Evolutionary conservation across 92 coral and sea anemone species (phyloP).

Genomic region (Porites divaricata): DNA sequence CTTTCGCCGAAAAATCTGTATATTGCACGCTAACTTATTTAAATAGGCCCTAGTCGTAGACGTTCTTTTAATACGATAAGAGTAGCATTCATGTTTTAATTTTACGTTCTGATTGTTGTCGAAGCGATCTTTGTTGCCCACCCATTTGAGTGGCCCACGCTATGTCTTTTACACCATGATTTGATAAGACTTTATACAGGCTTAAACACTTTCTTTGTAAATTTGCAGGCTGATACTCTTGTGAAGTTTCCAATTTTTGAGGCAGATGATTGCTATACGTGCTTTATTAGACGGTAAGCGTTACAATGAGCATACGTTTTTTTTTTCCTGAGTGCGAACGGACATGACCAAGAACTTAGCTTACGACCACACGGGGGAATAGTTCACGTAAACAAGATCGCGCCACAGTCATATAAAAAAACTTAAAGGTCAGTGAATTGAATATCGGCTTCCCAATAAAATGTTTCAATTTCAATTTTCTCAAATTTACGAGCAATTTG

Average conservation of each 20-base stretch:
- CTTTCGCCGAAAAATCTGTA: conserved; percentile 70
- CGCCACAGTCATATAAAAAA: not conserved
- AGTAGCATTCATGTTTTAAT: not conserved
- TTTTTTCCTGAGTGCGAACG: not conserved
- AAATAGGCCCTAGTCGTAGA: conserved; percentile 7
- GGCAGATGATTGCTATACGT: conserved; percentile 20
- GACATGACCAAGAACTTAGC: not conserved
- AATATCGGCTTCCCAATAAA: conserved; percentile 10
- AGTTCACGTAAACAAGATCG: conserved; percentile 1
- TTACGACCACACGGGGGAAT: not conserved
- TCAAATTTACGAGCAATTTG: conserved; percentile 33
- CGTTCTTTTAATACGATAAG: conserved; percentile 1
- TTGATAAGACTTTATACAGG: not conserved
- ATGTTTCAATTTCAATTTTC: conserved; percentile 10
- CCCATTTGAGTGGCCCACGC: conserved; percentile 2
- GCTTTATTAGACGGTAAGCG: conserved; percentile 17
- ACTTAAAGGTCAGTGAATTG: conserved; percentile 1
- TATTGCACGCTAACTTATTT: conserved; percentile 25
- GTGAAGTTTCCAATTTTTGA: conserved; percentile 28
- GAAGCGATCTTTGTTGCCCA: not conserved
- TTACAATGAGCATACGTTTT: not conserved
- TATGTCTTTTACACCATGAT: not conserved
- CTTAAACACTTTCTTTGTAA: not conserved
- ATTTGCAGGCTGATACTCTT: conserved; percentile 14
- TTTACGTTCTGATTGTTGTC: not conserved